phyloP scores from a whole-genome alignment of 2,888 invertebrate genomes.

The Smittia aterrima region DNA sequence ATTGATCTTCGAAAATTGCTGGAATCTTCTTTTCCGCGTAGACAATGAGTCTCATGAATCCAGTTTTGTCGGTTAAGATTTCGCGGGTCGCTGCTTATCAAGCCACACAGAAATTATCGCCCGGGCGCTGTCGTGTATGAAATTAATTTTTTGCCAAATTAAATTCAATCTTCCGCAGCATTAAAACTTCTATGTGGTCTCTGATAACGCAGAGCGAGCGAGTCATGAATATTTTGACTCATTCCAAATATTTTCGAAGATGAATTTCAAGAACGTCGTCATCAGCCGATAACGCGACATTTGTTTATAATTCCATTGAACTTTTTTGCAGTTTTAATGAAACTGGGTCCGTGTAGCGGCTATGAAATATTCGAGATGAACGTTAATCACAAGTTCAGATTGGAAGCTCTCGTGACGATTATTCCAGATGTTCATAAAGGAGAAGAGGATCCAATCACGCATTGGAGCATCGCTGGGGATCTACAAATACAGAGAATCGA shows the following conservation, averaged over 20 bases:
- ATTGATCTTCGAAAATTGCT: not conserved
- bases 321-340: slow-evolving; percentile 23
- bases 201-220: not conserved
- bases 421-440: slow-evolving; percentile 34
- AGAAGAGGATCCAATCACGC: not conserved
- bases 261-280: not conserved
- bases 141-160: slow-evolving; percentile 16
- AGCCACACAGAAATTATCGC: not conserved
- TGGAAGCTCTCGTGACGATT: slow-evolving; percentile 17
- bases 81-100: slow-evolving; percentile 12
- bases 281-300: slow-evolving; percentile 5
- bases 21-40: not conserved
- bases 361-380: slow-evolving; percentile 17
- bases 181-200: not conserved
- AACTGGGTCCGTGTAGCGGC: not conserved
- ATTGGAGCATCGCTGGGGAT: slow-evolving; percentile 4
- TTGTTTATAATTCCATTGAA: slow-evolving; percentile 13
- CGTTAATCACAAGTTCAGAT: not conserved
- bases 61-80: not conserved
- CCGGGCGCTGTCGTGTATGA: not conserved
- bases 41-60: not conserved
- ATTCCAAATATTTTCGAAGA: not conserved
- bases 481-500: slow-evolving; percentile 16
- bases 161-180: not conserved
- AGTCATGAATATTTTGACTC: not conserved